Evolutionary conservation across 1,140 invertebrate species (phyloP), one percentile per base, ranked within the genome.

Genomic region (Calliopsis andreniformis): DNA sequence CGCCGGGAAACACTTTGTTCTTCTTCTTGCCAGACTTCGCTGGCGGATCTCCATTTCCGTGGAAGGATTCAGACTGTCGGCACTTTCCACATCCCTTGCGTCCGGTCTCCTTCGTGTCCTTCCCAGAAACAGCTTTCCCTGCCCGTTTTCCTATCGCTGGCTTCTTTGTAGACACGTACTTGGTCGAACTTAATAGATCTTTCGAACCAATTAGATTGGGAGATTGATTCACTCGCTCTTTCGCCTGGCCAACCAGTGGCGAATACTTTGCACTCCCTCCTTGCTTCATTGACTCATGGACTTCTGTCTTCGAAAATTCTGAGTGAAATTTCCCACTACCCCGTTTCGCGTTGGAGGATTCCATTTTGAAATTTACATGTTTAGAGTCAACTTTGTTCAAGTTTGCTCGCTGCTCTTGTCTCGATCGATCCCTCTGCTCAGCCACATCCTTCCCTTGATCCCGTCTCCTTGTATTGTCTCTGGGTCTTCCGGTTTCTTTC

Each of bases 1-100:
- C 14, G 30, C 8, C 20, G 49, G 25, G n/a, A 39, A 58, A 56
- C 72, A 20, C 42, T 51, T 61, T 76, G 64, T 53, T 61, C 42
- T 32, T 61, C 55, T 32, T 59, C 43, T 23, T 47, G 12, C 6
- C 30, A 8, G 42, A 28, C 6, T 43, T 62, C 25, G 14, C 18
- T 4, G n/a, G 0, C n/a, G 32, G 4, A 20, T n/a, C 32, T 42
- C 43, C 43, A 28, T 35, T 5, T 6, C 5, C 51, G 18, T 30
- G 18, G 1, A 16, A 23, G 18, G 63, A 39, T n/a, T 20, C 42
- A 1, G 28, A 1, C 10, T 10, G 3, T 4, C 5, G 16, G 23
- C 42, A 8, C 2, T 62, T 8, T 7, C 3, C 3, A 39, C 8
- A 32, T 32, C 66, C 51, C 28, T 64, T 64, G 14, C 53, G 10